Conservation (phyloP, 2,888 invertebrate genomes). For the Tenthredo distinguenda region DNA sequence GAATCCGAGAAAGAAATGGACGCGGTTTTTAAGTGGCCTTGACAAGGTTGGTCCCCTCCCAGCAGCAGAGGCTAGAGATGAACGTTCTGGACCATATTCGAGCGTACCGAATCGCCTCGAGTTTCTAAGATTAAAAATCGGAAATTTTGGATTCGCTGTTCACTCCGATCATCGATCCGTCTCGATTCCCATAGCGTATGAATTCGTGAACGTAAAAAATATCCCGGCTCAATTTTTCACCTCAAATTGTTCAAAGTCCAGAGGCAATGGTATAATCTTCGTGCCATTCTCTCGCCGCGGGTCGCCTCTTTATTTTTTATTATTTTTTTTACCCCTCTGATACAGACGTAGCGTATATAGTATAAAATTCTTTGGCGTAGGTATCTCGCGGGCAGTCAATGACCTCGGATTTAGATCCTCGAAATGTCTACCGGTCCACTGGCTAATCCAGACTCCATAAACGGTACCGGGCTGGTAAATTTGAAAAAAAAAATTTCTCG, state of each 20-base stretch:
- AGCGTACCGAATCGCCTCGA: background rate
- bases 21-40: slow-evolving; percentile 51
- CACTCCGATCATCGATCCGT: background rate
- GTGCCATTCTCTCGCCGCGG: slow-evolving; percentile 1
- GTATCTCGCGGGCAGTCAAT: slow-evolving; percentile 6
- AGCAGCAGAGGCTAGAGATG: background rate
- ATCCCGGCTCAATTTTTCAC: background rate
- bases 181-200: background rate
- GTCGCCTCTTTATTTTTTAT: background rate
- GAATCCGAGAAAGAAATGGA: slow-evolving; percentile 48
- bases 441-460: slow-evolving; percentile 6
- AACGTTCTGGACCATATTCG: slow-evolving; percentile 14
- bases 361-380: slow-evolving; percentile 33
- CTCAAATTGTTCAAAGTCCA: background rate
- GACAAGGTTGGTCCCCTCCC: slow-evolving; percentile 38
- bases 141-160: background rate
- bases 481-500: background rate
- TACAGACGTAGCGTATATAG: background rate
- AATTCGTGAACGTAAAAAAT: background rate
- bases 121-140: background rate
- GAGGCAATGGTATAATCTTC: slow-evolving; percentile 9
- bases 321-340: background rate
- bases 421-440: slow-evolving; percentile 32
- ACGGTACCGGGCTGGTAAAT: background rate
- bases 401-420: slow-evolving; percentile 14